These are phyloP conservation scores for Microhierax caerulescens DNA, from an alignment of 2,797 vertebrate genomes.

Conservation along the genomic window DNA sequence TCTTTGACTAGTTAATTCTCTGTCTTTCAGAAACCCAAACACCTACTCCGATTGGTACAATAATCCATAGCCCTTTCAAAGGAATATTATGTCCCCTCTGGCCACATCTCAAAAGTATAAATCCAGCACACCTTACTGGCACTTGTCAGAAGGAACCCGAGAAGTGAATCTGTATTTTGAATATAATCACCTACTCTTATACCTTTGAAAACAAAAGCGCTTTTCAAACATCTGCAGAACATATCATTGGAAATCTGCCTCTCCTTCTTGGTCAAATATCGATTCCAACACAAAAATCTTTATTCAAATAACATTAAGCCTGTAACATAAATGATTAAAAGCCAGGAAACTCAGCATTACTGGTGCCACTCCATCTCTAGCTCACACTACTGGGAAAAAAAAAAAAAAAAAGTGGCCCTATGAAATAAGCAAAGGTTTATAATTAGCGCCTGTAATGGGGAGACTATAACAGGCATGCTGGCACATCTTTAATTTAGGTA, in stretches of 20 bases:
- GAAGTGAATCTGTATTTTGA: slow-evolving; percentile 12
- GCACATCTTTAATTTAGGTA: not conserved
- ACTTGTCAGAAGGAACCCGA: not conserved
- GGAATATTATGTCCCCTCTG: not conserved
- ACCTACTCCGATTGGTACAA: not conserved
- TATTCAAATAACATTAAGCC: not conserved
- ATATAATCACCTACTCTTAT: slow-evolving; percentile 1
- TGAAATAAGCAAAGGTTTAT: not conserved
- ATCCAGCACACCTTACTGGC: not conserved
- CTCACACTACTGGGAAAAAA: not conserved
- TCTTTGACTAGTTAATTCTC: not conserved
- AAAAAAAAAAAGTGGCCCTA: not conserved
- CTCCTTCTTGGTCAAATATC: not conserved
- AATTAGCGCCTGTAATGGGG: not conserved
- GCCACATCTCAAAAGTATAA: not conserved
- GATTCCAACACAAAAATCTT: slow-evolving; percentile 28
- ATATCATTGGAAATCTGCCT: slow-evolving; percentile 22
- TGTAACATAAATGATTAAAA: slow-evolving; percentile 7
- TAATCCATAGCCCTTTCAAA: not conserved
- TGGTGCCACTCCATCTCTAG: not conserved
- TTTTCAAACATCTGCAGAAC: slow-evolving; percentile 50
- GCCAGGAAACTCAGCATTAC: not conserved
- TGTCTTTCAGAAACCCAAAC: slow-evolving; percentile 10
- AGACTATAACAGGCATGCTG: not conserved
- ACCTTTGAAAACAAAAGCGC: slow-evolving; percentile 15